These are phyloP conservation scores for Podarcis lilfordi DNA, from an alignment of 2,797 vertebrate species.

Conservation along the genomic window DNA sequence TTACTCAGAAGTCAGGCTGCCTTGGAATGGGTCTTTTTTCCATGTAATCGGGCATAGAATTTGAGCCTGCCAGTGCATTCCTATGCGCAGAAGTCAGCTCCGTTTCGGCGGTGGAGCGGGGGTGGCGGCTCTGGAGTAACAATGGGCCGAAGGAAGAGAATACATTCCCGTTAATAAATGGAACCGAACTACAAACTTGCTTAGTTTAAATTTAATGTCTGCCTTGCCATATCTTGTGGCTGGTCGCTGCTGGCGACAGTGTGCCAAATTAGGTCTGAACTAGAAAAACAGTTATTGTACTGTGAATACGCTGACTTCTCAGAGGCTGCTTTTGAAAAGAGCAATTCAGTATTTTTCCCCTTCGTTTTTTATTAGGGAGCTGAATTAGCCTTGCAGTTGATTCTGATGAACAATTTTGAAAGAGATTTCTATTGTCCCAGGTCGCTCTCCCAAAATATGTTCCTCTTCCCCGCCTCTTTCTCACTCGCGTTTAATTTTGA, in stretches of 20 bases:
- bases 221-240: background rate
- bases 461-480: background rate
- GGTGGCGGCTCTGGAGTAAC: background rate
- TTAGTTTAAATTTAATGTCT: background rate
- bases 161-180: background rate
- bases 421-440: too few relatives aligned
- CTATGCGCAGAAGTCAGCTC: too few relatives aligned
- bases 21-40: background rate
- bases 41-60: background rate
- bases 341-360: background rate
- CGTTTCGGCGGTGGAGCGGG: background rate
- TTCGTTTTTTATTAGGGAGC: background rate
- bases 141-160: background rate
- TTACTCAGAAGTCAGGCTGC: background rate
- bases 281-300: background rate
- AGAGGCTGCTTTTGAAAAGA: background rate
- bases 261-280: background rate
- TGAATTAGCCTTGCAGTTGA: background rate
- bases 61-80: background rate
- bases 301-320: background rate
- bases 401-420: background rate
- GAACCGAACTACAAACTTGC: background rate
- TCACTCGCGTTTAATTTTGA: background rate
- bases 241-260: background rate
- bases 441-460: background rate